Conservation (phyloP, 2,113 vertebrate genomes). For the Leptobrachium leishanense region DNA sequence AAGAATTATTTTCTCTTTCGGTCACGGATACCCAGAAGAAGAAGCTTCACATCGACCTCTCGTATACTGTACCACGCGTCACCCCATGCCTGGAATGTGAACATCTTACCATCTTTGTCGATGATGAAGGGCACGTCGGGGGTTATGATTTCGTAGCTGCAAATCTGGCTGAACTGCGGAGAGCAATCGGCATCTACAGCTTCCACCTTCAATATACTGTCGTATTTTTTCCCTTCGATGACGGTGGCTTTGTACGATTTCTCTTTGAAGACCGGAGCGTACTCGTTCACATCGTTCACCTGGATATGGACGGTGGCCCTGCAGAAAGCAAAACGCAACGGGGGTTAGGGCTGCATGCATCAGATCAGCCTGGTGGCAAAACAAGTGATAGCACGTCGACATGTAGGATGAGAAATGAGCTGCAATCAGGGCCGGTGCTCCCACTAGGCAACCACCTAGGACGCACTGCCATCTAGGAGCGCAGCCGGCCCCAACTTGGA, state of each 20-base stretch:
- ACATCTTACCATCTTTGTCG: slow-evolving; percentile 88
- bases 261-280: slow-evolving; percentile 91
- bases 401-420: too few relatives aligned
- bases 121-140: slow-evolving; percentile 89
- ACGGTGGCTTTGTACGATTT: slow-evolving; percentile 91
- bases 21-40: too few relatives aligned
- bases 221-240: slow-evolving; percentile 81
- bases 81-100: too few relatives aligned
- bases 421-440: too few relatives aligned
- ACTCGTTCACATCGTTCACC: slow-evolving; percentile 95
- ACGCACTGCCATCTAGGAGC: too few relatives aligned
- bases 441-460: too few relatives aligned
- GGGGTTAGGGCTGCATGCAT: not conserved
- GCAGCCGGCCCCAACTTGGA: too few relatives aligned
- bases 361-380: too few relatives aligned
- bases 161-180: slow-evolving; percentile 97
- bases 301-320: slow-evolving; percentile 96
- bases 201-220: slow-evolving; percentile 87
- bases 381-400: too few relatives aligned
- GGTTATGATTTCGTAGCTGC: slow-evolving; percentile 93
- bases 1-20: too few relatives aligned
- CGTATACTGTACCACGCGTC: too few relatives aligned
- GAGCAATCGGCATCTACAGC: slow-evolving; percentile 95
- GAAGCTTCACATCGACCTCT: too few relatives aligned
- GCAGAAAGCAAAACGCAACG: slow-evolving; percentile 29